Conservation (phyloP, 2,113 vertebrate species). For the Coptodon bakossiorum region DNA sequence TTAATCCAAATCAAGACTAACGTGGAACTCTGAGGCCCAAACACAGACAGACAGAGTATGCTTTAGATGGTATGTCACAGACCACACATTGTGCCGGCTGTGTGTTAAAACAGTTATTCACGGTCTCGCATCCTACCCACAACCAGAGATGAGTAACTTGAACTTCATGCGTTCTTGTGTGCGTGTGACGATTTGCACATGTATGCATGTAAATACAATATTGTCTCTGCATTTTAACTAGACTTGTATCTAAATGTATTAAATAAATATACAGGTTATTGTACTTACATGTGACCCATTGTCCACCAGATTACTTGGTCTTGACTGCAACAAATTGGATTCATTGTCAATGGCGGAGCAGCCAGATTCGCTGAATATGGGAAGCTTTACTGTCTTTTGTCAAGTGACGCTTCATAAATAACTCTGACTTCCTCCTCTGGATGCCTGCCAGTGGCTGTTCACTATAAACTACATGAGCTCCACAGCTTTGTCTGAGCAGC, state of each 20-base stretch:
- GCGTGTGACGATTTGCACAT: background rate
- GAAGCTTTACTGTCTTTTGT: slow-evolving; percentile 51
- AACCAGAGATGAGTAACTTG: slow-evolving; percentile 60
- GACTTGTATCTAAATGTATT: background rate
- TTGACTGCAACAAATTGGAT: slow-evolving; percentile 8
- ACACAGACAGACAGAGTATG: slow-evolving; percentile 10
- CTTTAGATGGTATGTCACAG: slow-evolving; percentile 57
- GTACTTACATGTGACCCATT: background rate
- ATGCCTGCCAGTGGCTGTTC: slow-evolving; percentile 30
- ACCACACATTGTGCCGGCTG: slow-evolving; percentile 73
- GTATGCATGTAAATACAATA: background rate
- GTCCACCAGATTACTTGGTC: background rate
- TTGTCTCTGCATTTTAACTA: background rate
- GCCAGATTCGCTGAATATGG: slow-evolving; percentile 13
- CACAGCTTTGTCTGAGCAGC: slow-evolving; percentile 10
- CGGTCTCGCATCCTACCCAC: slow-evolving; percentile 49
- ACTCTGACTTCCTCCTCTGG: slow-evolving; percentile 53
- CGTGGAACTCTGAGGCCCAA: background rate
- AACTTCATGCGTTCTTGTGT: slow-evolving; percentile 36
- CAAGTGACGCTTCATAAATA: slow-evolving; percentile 52
- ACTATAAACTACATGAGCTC: slow-evolving; percentile 6
- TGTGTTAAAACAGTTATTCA: slow-evolving; percentile 73
- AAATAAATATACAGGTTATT: background rate
- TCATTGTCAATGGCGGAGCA: background rate
- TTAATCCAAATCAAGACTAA: background rate